Conservation (phyloP, 2,113 vertebrate genomes). For the Chaetops frenatus region DNA sequence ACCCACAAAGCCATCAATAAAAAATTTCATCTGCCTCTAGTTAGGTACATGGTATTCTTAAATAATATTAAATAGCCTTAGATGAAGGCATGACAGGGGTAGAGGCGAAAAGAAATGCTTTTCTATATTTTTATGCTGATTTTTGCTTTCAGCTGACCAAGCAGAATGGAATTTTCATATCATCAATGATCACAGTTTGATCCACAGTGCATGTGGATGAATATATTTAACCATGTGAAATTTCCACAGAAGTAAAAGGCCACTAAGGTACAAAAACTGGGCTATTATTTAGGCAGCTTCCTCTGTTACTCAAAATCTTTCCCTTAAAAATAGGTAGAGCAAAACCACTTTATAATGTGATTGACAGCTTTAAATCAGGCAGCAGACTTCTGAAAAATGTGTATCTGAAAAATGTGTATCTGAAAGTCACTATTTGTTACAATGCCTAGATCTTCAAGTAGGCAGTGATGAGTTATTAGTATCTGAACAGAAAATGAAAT, state of each 20-base stretch:
- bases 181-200: not conserved
- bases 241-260: not conserved
- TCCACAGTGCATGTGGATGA: not conserved
- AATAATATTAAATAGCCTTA: not conserved
- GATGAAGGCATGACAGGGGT: not conserved
- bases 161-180: not conserved
- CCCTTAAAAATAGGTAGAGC: not conserved
- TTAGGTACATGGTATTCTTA: not conserved
- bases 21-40: not conserved
- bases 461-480: not conserved
- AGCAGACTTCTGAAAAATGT: not conserved
- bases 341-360: not conserved
- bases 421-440: not conserved
- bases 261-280: not conserved
- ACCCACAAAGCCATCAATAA: not conserved
- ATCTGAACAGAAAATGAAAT: not conserved
- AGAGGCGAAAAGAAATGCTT: not conserved
- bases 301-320: not conserved
- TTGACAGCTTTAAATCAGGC: not conserved
- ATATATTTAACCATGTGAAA: not conserved
- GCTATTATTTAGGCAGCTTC: not conserved
- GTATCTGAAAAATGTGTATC: not conserved
- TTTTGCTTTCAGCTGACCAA: not conserved
- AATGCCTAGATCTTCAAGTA: not conserved
- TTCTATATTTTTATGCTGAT: not conserved